Evolutionary conservation across 1,140 invertebrate genomes (phyloP).

Genomic region (Drosophila sulfurigaster): DNA sequence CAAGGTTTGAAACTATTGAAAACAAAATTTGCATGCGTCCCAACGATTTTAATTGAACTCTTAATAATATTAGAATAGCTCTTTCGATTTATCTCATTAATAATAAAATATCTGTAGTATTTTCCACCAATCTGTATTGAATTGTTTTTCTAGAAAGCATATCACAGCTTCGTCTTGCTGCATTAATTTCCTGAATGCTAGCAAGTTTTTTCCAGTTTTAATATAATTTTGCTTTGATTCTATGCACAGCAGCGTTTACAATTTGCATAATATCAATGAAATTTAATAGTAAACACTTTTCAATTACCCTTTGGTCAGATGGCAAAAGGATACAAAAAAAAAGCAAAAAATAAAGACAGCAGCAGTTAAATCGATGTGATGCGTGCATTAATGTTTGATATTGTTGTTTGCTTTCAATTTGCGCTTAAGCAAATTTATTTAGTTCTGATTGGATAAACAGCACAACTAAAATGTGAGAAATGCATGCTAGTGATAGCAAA

Average conservation of each 20-base stretch:
- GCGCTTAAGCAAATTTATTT: constrained; percentile 56
- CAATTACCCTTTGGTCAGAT: constrained; percentile 53
- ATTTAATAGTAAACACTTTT: constrained; percentile 60
- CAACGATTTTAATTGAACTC: no score
- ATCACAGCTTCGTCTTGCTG: neutral
- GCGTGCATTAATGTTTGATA: constrained; percentile 43
- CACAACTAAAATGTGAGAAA: neutral
- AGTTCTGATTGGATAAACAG: constrained; percentile 28
- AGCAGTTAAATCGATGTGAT: constrained; percentile 28
- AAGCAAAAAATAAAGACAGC: constrained; percentile 1
- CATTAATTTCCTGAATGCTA: neutral
- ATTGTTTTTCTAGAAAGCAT: neutral
- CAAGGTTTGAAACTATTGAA: no score
- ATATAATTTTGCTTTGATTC: constrained; percentile 12
- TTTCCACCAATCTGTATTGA: no score
- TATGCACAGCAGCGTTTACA: constrained; percentile 28
- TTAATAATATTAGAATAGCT: no score
- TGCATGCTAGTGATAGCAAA: neutral
- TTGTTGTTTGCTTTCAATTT: constrained; percentile 75
- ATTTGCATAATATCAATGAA: constrained; percentile 58
- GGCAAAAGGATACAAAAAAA: constrained; percentile 33
- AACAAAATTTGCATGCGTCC: no score
- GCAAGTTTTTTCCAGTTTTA: neutral
- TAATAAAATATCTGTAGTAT: no score
- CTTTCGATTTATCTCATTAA: no score